These are phyloP conservation scores for Lagocephalus sceleratus DNA, from an alignment of 2,797 vertebrate species.

Conservation along the genomic window DNA sequence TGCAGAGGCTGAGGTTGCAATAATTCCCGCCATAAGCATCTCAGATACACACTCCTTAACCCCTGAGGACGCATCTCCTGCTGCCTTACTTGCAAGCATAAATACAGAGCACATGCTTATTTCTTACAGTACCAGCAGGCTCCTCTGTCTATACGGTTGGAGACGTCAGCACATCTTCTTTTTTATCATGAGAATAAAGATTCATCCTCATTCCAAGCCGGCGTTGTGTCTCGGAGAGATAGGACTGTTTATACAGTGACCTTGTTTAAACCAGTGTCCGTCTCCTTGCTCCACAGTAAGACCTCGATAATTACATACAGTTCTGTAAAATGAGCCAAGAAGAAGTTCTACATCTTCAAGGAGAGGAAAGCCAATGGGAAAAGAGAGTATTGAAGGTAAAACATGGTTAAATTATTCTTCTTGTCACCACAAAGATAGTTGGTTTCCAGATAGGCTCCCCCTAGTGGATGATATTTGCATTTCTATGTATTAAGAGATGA, in stretches of 20 bases:
- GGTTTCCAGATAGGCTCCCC: not conserved
- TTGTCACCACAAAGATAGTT: not conserved
- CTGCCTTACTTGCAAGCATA: conserved; percentile 13
- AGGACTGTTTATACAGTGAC: conserved; percentile 61
- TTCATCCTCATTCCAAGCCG: not conserved
- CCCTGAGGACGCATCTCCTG: conserved; percentile 38
- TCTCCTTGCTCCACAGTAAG: conserved; percentile 38
- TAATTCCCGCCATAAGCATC: conserved; percentile 34
- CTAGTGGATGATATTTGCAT: not conserved
- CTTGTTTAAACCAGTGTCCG: conserved; percentile 58
- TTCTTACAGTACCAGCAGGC: conserved; percentile 23
- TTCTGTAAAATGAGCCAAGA: conserved; percentile 7
- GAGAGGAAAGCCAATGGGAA: conserved; percentile 3
- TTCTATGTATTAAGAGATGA: not conserved
- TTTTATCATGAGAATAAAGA: conserved; percentile 40
- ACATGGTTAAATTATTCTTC: not conserved
- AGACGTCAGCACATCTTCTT: conserved; percentile 14
- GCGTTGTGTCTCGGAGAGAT: conserved; percentile 29
- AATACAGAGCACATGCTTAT: conserved; percentile 40
- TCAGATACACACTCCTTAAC: conserved; percentile 7
- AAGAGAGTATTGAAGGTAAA: not conserved
- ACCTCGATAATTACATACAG: conserved; percentile 42
- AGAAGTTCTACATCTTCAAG: conserved; percentile 26
- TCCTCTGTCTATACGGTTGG: conserved; percentile 13
- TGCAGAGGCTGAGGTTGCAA: conserved; percentile 15